Evolutionary conservation across 2,797 vertebrate species (phyloP), one percentile per base, ranked within the genome.

Genomic region (Synanceia verrucosa): DNA sequence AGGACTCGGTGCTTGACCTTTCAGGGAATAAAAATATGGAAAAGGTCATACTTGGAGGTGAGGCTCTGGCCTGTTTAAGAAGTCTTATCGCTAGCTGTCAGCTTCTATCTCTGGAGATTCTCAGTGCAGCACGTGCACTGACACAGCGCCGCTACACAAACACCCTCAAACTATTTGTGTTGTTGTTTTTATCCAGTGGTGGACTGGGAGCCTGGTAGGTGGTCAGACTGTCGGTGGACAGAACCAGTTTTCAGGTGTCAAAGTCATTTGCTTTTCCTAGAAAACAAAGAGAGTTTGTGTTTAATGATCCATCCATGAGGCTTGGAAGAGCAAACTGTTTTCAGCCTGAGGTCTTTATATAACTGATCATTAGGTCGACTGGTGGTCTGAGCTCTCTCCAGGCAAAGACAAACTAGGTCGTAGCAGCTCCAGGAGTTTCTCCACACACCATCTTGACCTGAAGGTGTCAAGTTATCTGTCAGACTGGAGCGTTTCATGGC

Each of bases 31-130:
- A 56, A 79, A 65, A 82, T 57, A 39, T 33, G 57, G 48, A 28
- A 67, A 63, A 60, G 76, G 64, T 59, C 68, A 39, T 7, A 7
- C 34, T 51, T 14, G 5, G 41, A 83, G 55, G 67, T 64, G n/a
- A 60, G 16, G 14, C n/a, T 11, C 50, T 18, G 44, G n/a, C 23
- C 56, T 43, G 18, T 70, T 73, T 57, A 36, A 70, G 34, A 36
- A 62, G n/a, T 53, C 74, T 85, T 79, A 85, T 85, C 79, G 62
- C 18, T n/a, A 44, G 14, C 70, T 69, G 67, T 82, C 70, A 64
- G 33, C 26, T 28, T 59, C 18, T 41, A 9, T 62, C 72, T 67
- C 79, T 86, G 85, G 70, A 55, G 57, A 65, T 60, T 51, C 51
- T 87, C 79, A 76, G 13, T 1, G 6, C 21, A 70, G 37, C 83